Conservation (phyloP, 2,888 invertebrate species). For the Stegophylla sp. region DNA sequence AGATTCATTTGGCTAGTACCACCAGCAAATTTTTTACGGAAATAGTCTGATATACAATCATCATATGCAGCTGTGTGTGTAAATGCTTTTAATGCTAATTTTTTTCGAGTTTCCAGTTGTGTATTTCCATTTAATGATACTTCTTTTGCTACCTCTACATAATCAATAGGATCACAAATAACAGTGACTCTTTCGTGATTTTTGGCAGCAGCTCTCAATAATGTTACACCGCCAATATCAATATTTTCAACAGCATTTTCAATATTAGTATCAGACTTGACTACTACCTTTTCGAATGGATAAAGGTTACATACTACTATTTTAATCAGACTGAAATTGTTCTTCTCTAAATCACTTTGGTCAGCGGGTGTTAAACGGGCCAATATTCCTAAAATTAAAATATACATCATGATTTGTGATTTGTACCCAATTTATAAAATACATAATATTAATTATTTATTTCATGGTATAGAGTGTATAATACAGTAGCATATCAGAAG, state of each 20-base stretch:
- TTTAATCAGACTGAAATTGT: conserved; percentile 80
- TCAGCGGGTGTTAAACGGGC: conserved; percentile 77
- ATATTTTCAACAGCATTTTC: conserved; percentile 94
- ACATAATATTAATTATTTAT: too few relatives aligned
- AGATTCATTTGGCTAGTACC: conserved; percentile 81
- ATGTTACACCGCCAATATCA: conserved; percentile 93
- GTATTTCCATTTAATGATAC: conserved; percentile 65
- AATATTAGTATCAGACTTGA: conserved; percentile 79
- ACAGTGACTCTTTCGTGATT: conserved; percentile 94
- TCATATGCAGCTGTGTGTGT: conserved; percentile 96
- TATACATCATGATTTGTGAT: conserved; percentile 23
- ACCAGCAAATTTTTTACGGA: conserved; percentile 85
- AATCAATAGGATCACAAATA: conserved; percentile 90
- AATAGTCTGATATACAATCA: conserved; percentile 91
- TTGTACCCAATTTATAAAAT: too few relatives aligned
- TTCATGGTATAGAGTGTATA: not conserved
- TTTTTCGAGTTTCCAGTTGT: conserved; percentile 65
- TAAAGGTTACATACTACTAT: conserved; percentile 96
- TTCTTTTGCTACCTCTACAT: conserved; percentile 77
- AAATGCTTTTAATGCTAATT: conserved; percentile 90
- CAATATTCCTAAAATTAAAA: conserved; percentile 68
- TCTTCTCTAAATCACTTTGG: conserved; percentile 79
- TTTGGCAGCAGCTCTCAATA: conserved; percentile 94
- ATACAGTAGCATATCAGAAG: not conserved
- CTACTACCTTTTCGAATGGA: conserved; percentile 88